A percentile compares a stretch with the other conserved stretches of the same genome.
phyloP scores from a whole-genome alignment of 2,888 invertebrate species.

The Myopa tessellatipennis region DNA sequence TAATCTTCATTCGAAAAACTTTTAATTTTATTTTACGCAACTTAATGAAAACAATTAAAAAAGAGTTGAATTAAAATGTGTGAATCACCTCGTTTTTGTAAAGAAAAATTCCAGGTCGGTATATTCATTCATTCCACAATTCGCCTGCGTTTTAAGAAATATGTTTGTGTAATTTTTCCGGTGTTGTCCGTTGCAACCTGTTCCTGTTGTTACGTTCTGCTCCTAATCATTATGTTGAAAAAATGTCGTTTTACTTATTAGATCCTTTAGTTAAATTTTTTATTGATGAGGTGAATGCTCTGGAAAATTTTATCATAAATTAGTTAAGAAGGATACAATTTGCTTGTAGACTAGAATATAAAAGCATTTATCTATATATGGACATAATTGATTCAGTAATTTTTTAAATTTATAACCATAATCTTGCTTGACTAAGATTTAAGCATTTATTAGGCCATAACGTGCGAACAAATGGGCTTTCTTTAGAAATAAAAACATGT shows the following conservation, averaged over 20 bases:
- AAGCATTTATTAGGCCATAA: too few species aligned
- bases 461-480: too few species aligned
- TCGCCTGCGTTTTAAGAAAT: background rate
- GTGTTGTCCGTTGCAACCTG: conserved; percentile 34
- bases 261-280: background rate
- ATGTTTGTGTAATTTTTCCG: background rate
- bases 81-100: conserved; percentile 31
- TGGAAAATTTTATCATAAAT: conserved; percentile 20
- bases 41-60: conserved; percentile 13
- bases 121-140: conserved; percentile 7
- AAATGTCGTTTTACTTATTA: background rate
- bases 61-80: conserved; percentile 12
- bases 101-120: background rate
- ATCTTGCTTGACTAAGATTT: too few species aligned
- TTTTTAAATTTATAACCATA: too few species aligned
- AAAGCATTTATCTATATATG: background rate
- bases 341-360: background rate
- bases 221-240: background rate
- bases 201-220: background rate
- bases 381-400: background rate
- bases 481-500: too few species aligned
- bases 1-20: background rate
- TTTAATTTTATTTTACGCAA: conserved; percentile 8
- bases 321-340: background rate
- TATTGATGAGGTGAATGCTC: conserved; percentile 4